Conservation (phyloP, 1,140 invertebrate species). For the Frieseomelitta varia region DNA sequence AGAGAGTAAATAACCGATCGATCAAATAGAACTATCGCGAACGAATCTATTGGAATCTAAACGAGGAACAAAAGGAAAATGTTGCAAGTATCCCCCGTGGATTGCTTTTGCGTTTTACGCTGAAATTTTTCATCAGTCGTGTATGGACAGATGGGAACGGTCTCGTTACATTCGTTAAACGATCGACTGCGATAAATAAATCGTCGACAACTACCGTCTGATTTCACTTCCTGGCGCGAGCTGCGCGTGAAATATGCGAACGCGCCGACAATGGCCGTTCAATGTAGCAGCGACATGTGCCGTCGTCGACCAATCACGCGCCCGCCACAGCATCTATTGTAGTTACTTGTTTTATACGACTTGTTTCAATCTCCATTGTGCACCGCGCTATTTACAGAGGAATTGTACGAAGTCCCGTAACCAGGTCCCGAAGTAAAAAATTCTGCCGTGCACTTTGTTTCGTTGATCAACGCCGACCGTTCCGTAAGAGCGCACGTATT, state of each 20-base stretch:
- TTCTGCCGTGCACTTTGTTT: neutral
- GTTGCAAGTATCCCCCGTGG: neutral
- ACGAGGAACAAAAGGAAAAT: neutral
- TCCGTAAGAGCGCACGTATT: neutral
- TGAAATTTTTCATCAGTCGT: neutral
- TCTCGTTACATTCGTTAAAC: neutral
- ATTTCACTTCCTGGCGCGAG: conserved; percentile 26
- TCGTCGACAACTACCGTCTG: conserved; percentile 13
- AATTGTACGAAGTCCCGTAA: conserved; percentile 11
- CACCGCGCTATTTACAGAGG: conserved; percentile 11
- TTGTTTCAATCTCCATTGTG: conserved; percentile 4
- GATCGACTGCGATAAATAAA: neutral
- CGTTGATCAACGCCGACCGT: neutral
- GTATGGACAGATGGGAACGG: neutral
- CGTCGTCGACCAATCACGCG: conserved; percentile 24
- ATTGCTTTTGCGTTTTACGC: neutral
- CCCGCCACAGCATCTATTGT: conserved; percentile 23
- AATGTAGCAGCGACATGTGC: neutral
- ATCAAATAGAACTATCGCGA: neutral
- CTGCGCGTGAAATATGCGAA: conserved; percentile 31
- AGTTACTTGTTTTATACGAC: conserved; percentile 9
- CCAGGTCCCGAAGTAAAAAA: neutral
- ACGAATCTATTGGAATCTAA: neutral
- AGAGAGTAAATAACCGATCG: neutral
- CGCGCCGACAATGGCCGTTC: conserved; percentile 37